Evolutionary conservation across 2,888 invertebrate species (phyloP), one percentile per base, ranked within the genome.

Genomic region (Chrysodeixis includens): DNA sequence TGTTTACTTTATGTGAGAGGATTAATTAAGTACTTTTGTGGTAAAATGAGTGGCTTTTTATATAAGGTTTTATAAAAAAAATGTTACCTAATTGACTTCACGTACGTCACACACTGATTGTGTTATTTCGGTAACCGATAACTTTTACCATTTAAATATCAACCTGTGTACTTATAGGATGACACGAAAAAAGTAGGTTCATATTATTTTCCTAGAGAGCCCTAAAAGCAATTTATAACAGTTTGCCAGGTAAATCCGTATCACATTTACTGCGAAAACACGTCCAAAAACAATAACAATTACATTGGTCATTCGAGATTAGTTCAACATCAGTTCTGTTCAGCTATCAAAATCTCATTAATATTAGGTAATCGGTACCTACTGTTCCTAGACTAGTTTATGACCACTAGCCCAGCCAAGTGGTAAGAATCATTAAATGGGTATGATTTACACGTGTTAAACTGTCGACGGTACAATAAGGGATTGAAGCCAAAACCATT

Each of bases 271-370:
- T 32, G 55, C 3, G 22, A 20, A 30, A 60, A 60, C 32, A 9
- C 56, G 53, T 73, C 46, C 26, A 58, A 77, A 61, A 58, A 30
- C 60, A 14, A 66, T 77, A 53, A 76, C 67, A 30, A 44, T 54
- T 40, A 52, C 6, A 6, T 59, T 7, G 16, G 12, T 46, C 61
- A 61, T 14, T 30, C n/a, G 30, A 40, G 12, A 53, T 73, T 66
- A 55, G 60, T 61, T 20, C 67, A 14, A 20, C 30, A 14, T 26
- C 8, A 40, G 14, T n/a, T n/a, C n/a, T n/a, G 14, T 9, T 56
- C 46, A 4, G 22, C 52, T 12, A 26, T 52, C 52, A 52, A 52
- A 52, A 26, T 52, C 10, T 8, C 20, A 52, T 26, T 7, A 52
- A 14, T 22, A 14, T 26, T 22, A 52, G 14, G 18, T 16, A 46